These are phyloP conservation scores for Anser cygnoides DNA, from an alignment of 2,113 vertebrate species.

Conservation along the genomic window DNA sequence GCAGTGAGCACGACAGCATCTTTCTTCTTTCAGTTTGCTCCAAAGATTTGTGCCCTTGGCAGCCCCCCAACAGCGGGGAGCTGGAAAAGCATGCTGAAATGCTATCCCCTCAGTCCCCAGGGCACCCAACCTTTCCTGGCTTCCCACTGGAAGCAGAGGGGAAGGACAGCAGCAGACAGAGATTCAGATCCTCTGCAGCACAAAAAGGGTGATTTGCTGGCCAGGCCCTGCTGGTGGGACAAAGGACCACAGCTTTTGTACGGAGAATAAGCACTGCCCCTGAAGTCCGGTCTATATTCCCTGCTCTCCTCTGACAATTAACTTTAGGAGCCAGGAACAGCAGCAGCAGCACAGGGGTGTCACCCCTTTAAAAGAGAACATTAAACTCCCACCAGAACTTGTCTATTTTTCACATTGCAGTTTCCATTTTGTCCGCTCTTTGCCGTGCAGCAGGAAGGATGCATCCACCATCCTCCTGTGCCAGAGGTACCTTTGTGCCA, in stretches of 20 bases:
- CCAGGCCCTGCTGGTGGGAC: not conserved
- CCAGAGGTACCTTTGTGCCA: accelerated
- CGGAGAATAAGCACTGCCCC: not conserved
- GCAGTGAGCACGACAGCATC: not conserved
- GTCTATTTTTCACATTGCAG: accelerated
- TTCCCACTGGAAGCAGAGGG: not conserved
- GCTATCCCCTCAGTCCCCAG: accelerated
- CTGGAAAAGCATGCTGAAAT: not conserved
- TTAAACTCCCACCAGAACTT: not conserved
- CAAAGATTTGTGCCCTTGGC: not conserved
- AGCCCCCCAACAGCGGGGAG: not conserved
- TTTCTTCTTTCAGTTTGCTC: not conserved
- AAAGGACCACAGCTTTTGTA: not conserved
- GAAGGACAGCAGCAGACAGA: not conserved
- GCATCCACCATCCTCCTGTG: not conserved
- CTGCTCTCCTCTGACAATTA: not conserved
- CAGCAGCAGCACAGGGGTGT: not conserved
- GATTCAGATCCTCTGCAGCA: accelerated
- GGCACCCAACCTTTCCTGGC: accelerated
- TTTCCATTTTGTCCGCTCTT: not conserved
- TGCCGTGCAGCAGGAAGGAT: not conserved
- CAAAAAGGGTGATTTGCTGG: not conserved
- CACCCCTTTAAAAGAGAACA: not conserved
- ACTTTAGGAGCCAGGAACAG: not conserved
- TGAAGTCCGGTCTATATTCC: not conserved